phyloP scores from a whole-genome alignment of 2,113 vertebrate species.

The Indicator maculatus region DNA sequence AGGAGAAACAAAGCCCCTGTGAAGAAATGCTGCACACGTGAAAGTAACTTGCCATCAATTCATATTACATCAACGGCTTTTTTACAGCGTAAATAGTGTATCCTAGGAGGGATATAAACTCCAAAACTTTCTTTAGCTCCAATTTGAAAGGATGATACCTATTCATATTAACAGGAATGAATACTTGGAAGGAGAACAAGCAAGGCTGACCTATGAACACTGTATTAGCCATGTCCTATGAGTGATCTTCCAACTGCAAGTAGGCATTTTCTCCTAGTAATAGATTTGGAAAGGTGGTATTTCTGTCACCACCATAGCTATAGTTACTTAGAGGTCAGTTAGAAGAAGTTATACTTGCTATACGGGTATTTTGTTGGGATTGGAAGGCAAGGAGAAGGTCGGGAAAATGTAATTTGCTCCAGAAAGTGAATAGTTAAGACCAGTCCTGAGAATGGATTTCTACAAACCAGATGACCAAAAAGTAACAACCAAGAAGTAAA shows the following conservation, averaged over 20 bases:
- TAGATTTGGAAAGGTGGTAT: background rate
- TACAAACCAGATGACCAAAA: background rate
- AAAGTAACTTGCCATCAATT: background rate
- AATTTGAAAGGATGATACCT: background rate
- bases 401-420: background rate
- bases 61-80: background rate
- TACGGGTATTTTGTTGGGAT: background rate
- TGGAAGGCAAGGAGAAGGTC: background rate
- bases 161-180: background rate
- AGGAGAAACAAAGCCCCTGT: background rate
- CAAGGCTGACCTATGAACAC: background rate
- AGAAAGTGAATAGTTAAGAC: background rate
- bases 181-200: background rate
- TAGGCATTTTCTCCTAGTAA: background rate
- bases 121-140: background rate
- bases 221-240: background rate
- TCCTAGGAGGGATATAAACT: background rate
- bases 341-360: background rate
- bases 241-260: background rate
- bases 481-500: background rate
- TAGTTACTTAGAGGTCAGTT: background rate
- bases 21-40: background rate
- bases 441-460: background rate
- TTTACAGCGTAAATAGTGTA: background rate
- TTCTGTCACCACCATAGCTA: background rate